Percentiles rank a stretch among this genome's conserved stretches.
phyloP scores from a whole-genome alignment of 2,113 vertebrate species.

The Zosterops lateralis region DNA sequence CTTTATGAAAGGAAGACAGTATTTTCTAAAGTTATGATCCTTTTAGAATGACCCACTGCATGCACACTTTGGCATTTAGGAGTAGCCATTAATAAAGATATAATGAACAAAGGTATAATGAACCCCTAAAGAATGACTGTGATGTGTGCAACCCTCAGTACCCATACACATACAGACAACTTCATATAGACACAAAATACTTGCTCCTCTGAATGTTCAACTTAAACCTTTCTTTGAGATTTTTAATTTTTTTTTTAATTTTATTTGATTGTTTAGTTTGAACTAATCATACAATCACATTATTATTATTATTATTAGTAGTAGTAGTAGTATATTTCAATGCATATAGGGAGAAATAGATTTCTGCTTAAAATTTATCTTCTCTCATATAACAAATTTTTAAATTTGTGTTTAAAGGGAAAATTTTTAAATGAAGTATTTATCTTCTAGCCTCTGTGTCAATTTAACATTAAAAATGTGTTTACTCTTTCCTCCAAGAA shows the following conservation, averaged over 20 bases:
- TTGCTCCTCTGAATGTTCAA: neutral
- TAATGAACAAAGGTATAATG: neutral
- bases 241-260: neutral
- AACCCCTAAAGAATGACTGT: neutral
- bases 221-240: neutral
- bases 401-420: neutral
- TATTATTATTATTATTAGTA: neutral
- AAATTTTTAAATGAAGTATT: neutral
- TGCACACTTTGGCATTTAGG: neutral
- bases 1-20: neutral
- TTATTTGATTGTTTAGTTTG: neutral
- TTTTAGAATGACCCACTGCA: neutral
- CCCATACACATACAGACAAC: accelerated
- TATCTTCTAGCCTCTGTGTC: neutral
- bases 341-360: neutral
- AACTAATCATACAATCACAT: neutral
- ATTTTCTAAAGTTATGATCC: neutral
- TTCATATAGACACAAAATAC: neutral
- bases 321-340: neutral
- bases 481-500: neutral
- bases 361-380: neutral
- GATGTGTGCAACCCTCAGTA: neutral
- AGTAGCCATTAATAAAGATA: neutral
- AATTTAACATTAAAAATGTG: neutral
- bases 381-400: neutral